Evolutionary conservation across 2,888 invertebrate genomes (phyloP).

Genomic region (Silvanus unidentatus): DNA sequence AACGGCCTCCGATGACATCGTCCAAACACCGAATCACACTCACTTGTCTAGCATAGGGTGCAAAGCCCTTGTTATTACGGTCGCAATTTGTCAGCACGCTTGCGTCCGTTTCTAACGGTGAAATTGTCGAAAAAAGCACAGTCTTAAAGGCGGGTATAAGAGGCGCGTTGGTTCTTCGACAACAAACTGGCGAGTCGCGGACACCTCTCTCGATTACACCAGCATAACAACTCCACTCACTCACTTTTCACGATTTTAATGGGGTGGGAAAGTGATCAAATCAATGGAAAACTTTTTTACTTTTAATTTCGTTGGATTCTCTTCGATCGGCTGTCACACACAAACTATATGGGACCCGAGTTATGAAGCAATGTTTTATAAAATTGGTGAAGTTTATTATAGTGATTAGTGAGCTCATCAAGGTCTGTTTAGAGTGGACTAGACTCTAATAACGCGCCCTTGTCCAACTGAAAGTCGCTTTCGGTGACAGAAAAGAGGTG

Average conservation of each 20-base stretch:
- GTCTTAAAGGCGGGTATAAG: constrained; percentile 11
- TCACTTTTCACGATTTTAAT: constrained; percentile 20
- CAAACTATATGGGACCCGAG: constrained; percentile 9
- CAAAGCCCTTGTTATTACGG: no score
- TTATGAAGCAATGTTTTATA: constrained; percentile 5
- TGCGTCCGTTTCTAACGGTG: constrained; percentile 22
- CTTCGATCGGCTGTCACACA: constrained; percentile 9
- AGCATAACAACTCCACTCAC: constrained; percentile 32
- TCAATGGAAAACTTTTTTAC: constrained; percentile 22
- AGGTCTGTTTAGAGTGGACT: constrained; percentile 16
- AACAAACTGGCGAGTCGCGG: constrained; percentile 34
- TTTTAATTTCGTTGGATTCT: neutral
- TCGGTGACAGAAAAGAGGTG: no score
- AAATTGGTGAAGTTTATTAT: constrained; percentile 10
- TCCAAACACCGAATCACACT: constrained; percentile 7
- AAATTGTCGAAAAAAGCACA: constrained; percentile 10
- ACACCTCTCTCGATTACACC: constrained; percentile 17
- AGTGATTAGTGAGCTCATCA: constrained; percentile 19
- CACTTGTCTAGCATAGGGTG: no score
- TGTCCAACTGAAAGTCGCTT: constrained; percentile 15
- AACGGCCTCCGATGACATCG: constrained; percentile 14
- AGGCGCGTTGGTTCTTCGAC: constrained; percentile 32
- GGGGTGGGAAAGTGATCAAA: constrained; percentile 34
- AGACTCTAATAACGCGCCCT: constrained; percentile 12
- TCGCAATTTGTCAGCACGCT: constrained; percentile 14